Base-by-base conservation (phyloP, 92 coral and sea anemone genomes). In the Zoanthus gigantus region DNA sequence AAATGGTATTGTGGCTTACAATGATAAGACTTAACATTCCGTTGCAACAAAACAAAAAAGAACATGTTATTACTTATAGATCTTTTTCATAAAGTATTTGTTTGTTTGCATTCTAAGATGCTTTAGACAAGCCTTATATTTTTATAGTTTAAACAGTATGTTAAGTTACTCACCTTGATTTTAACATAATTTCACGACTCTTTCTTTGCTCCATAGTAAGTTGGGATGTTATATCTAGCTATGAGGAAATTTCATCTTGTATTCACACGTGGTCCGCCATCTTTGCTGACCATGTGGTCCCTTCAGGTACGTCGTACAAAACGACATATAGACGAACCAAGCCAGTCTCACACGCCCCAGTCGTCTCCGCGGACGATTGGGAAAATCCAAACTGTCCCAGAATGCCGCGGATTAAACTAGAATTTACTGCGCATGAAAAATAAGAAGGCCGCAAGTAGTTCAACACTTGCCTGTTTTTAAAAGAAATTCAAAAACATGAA, bases 201-300 rank as follows among this genome's bases (percentile, higher is more conserved):
- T 79, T 60, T 60, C 13, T 9, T 32, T 60, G 45, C 44, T 79
- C 83, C 83, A 79, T 79, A 63, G 14, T 60, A 14, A 44, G 5
- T 17, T 34, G 11, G 52, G 5, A 7, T n/a, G 69, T 12, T 31
- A 15, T 23, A 23, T 23, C 23, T 23, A 31, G 48, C 71, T 11
- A 8, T 30, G 15, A 30, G 29, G 37, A 11, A 32, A 13, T n/a
- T 16, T 48, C 48, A 8, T 47, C 7, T 11, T 23, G 17, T 10
- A 8, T 23, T 23, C 31, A n/a, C 63, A 60, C 15, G 66, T 15
- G 23, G 83, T 78, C 83, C 83, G 72, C 83, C 83, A 78, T 78
- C 50, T 78, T 78, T 46, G 15, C 52, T 5, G 6, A 30, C 71
- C 83, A 78, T 71, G 83, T 78, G 83, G 71, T n/a, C 34, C 6